These are phyloP conservation scores for Solen grandis DNA, from an alignment of 1,140 invertebrate species.

Conservation along the genomic window DNA sequence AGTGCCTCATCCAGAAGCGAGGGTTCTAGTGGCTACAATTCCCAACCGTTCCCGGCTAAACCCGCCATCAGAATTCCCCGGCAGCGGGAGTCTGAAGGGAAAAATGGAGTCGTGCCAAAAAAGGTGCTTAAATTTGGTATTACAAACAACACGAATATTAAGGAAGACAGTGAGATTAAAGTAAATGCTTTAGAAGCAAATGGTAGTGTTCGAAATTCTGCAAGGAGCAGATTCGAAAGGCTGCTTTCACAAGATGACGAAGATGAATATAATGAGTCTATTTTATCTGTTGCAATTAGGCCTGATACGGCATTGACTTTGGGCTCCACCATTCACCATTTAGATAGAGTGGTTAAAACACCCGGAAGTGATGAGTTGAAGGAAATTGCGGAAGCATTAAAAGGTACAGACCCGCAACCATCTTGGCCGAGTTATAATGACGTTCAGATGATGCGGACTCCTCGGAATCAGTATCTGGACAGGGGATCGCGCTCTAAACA, in stretches of 20 bases:
- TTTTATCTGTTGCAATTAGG: slow-evolving; percentile 24
- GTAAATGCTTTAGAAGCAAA: too few relatives aligned
- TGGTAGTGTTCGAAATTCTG: too few relatives aligned
- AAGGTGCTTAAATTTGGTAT: not conserved
- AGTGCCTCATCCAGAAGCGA: not conserved
- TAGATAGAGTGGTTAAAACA: slow-evolving; percentile 19
- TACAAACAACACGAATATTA: not conserved
- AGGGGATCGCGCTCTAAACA: slow-evolving; percentile 11
- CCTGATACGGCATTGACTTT: slow-evolving; percentile 50
- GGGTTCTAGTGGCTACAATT: not conserved
- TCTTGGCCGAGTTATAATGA: slow-evolving; percentile 53
- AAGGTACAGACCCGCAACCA: slow-evolving; percentile 7
- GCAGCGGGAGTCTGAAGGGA: not conserved
- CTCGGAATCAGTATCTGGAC: not conserved
- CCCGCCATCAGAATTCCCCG: slow-evolving; percentile 1
- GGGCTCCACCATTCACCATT: slow-evolving; percentile 41
- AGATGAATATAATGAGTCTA: slow-evolving; percentile 39
- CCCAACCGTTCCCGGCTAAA: slow-evolving; percentile 39
- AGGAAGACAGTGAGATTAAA: not conserved
- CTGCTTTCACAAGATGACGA: not conserved
- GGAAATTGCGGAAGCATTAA: slow-evolving; percentile 37
- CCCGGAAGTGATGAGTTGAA: slow-evolving; percentile 33
- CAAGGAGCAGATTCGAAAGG: too few relatives aligned
- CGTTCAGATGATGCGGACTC: slow-evolving; percentile 24
- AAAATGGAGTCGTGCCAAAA: not conserved